A percentile compares a stretch with the other conserved stretches of the same genome.
phyloP scores from a whole-genome alignment of 1,140 invertebrate genomes.

The Solenopsis fugax region DNA sequence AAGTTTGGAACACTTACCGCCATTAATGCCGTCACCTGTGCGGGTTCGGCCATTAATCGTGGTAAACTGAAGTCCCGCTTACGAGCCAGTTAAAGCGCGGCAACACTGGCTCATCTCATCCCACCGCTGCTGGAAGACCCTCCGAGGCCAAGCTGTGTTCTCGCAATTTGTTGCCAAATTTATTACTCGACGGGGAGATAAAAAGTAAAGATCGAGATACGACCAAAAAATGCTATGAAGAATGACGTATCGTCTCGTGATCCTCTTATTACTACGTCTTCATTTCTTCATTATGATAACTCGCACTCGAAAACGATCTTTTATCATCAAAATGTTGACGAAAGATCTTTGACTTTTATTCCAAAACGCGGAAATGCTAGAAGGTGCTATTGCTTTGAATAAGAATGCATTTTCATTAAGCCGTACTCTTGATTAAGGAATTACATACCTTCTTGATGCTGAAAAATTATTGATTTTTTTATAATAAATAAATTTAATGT shows the following conservation, averaged over 20 bases:
- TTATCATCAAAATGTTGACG: slow-evolving; percentile 11
- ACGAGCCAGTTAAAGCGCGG: slow-evolving; percentile 71
- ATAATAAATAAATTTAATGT: too few relatives aligned
- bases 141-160: slow-evolving; percentile 74
- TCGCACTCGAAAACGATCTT: slow-evolving; percentile 19
- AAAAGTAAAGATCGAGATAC: slow-evolving; percentile 69
- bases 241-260: slow-evolving; percentile 73
- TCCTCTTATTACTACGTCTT: slow-evolving; percentile 68
- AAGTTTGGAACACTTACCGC: slow-evolving; percentile 71
- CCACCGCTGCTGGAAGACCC: slow-evolving; percentile 54
- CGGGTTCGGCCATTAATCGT: slow-evolving; percentile 72
- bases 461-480: too few relatives aligned
- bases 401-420: background rate
- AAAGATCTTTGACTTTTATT: background rate
- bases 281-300: slow-evolving; percentile 49
- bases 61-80: slow-evolving; percentile 68
- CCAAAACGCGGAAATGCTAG: background rate
- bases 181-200: slow-evolving; percentile 73
- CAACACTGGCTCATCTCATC: slow-evolving; percentile 60
- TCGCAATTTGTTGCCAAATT: slow-evolving; percentile 78
- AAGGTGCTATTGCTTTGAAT: background rate
- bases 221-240: slow-evolving; percentile 65
- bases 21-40: slow-evolving; percentile 76
- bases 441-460: too few relatives aligned
- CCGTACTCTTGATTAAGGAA: background rate